Evolutionary conservation across 2,888 invertebrate genomes (phyloP), one percentile per base, ranked within the genome.

Genomic region (Parelbella ahira): DNA sequence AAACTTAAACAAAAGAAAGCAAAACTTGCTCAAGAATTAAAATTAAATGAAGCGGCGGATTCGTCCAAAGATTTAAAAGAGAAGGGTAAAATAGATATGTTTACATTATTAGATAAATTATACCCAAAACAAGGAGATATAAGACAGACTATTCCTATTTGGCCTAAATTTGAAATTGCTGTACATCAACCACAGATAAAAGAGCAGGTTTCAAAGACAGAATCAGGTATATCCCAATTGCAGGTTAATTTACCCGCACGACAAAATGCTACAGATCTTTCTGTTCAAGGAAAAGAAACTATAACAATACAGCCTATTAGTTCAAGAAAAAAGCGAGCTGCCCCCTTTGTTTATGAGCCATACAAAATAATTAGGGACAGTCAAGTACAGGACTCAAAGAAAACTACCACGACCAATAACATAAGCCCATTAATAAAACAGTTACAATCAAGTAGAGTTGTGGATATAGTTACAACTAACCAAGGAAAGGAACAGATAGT

Each of bases 321-420:
- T 30, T 11, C 51, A 8, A 60, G 87, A 54, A 68, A 50, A 43
- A 83, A 67, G 55, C 60, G 88, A 49, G 68, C 75, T 7, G 49
- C 73, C 3, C 63, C 76, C 1, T 87, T 87, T 65, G 56, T 78
- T 3, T 88, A 88, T 49, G 87, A 88, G 56, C 87, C 87, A 0
- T 88, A 88, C 43, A 88, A 88, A 69, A 82, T 87, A 15, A 81
- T 88, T 30, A 72, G 68, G 55, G 84, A 86, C 30, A 68, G 68
- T 11, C 80, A 78, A 61, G 50, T 66, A 15, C 71, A 67, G 45
- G 86, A 83, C 39, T 73, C 77, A 1, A 86, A 81, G 44, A 86
- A 84, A 64, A 77, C 79, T 13, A 75, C 77, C 3, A 72, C 78
- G 4, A 63, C 66, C 2, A 66, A 72, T 45, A 83, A 82, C 46